Percentiles rank a stretch among this genome's conserved stretches.
phyloP scores from a whole-genome alignment of 1,140 invertebrate species.

The Bombus affinis region DNA sequence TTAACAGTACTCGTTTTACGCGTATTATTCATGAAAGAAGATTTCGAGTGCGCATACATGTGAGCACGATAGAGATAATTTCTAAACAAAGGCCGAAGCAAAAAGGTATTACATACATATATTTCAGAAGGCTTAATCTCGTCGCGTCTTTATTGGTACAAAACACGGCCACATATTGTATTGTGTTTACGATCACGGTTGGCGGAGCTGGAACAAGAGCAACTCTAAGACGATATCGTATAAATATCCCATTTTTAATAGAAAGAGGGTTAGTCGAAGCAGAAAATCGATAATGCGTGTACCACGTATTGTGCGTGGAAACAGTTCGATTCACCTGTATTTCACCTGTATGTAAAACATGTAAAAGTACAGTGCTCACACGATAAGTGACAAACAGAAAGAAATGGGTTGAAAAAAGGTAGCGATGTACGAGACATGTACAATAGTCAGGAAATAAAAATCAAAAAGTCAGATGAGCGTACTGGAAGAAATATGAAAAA shows the following conservation, averaged over 20 bases:
- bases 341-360: too few relatives aligned
- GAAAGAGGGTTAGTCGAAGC: conserved; percentile 34
- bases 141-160: neutral
- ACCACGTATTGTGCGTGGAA: neutral
- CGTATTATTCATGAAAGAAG: neutral
- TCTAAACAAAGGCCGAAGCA: neutral
- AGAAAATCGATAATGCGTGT: conserved; percentile 27
- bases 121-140: neutral
- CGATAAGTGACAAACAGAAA: neutral
- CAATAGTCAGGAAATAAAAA: neutral
- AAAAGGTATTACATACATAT: neutral
- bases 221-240: conserved; percentile 22
- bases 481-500: neutral
- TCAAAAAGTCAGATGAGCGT: neutral
- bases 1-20: neutral
- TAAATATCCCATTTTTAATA: conserved; percentile 47
- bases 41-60: neutral
- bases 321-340: conserved; percentile 1
- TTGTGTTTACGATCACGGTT: conserved; percentile 7
- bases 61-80: neutral
- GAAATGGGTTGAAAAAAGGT: neutral
- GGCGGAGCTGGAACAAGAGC: neutral
- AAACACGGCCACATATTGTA: neutral
- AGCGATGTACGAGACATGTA: neutral
- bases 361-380: too few relatives aligned